Conservation (phyloP, 2,797 vertebrate genomes). For the Pangasius sanitwongsei region DNA sequence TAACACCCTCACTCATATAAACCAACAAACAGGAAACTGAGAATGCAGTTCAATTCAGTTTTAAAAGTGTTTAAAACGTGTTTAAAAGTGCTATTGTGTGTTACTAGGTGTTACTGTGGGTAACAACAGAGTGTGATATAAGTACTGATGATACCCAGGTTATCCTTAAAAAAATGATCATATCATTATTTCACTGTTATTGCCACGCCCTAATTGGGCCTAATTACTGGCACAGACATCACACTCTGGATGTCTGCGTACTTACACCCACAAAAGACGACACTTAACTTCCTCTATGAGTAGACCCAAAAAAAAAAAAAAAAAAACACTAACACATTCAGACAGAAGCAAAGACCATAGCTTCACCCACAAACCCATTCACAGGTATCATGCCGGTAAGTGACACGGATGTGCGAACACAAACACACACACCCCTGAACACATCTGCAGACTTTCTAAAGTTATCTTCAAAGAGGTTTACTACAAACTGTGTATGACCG, state of each 20-base stretch:
- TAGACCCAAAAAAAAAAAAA: not conserved
- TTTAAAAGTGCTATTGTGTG: not conserved
- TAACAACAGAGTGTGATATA: not conserved
- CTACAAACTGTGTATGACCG: not conserved
- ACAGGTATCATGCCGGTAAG: conserved; percentile 6
- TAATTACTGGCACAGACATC: not conserved
- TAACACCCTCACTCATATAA: not conserved
- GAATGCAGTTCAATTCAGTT: not conserved
- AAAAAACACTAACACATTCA: not conserved
- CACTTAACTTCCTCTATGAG: conserved; percentile 1
- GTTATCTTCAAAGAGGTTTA: not conserved
- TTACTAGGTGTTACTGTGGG: not conserved
- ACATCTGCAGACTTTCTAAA: not conserved
- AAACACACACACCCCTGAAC: not conserved
- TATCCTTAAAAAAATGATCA: not conserved
- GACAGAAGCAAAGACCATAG: not conserved
- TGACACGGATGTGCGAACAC: not conserved
- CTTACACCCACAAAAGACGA: not conserved
- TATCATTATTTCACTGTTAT: too few species aligned
- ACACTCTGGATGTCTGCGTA: not conserved
- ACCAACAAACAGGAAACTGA: not conserved
- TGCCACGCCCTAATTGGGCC: too few species aligned
- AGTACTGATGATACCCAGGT: too few species aligned
- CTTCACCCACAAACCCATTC: not conserved
- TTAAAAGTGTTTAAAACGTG: too few species aligned